Evolutionary conservation across 1,140 invertebrate species (phyloP), one percentile per base, ranked within the genome.

Genomic region (Eufriesea mexicana): DNA sequence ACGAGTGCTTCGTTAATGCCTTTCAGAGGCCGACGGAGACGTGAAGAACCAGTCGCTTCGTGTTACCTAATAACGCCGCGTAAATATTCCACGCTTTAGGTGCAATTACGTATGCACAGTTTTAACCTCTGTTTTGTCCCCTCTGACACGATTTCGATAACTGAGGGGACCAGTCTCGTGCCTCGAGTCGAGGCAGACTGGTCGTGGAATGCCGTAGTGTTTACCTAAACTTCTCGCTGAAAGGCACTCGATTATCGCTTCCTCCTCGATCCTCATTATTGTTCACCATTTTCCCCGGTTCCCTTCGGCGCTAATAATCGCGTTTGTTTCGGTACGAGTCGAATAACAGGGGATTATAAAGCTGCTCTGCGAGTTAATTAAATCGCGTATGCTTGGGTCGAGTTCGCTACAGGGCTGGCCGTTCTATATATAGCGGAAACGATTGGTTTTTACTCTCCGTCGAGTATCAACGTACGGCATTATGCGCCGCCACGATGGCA

Each of bases 221-320:
- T 86, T 51, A 79, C 49, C 73, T 28, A 86, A 85, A 73, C 68
- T 55, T 54, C 51, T n/a, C 35, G 49, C 23, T n/a, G 25, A 74
- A 59, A 59, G 55, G 5, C 16, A 14, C 5, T 14, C 25, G 47
- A 54, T 54, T 55, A 73, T 55, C 57, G 14, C 28, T 16, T 73
- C 71, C 23, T n/a, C 23, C 10, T 18, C n/a, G 28, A 47, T 25
- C 42, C 18, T 14, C 42, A 25, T 61, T 25, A 6, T 59, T 28
- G 42, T 45, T 57, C 47, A 62, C 45, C 25, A 18, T 73, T 73
- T 57, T 18, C 23, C 8, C 28, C 16, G n/a, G 49, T 23, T n/a
- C 25, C 28, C 55, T 49, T 45, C 25, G 16, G 2, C 18, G 14
- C n/a, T 9, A 12, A 61, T 61, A 74, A 61, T 59, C 42, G n/a